A percentile compares a stretch with the other conserved stretches of the same genome.
phyloP scores from a whole-genome alignment of 2,797 vertebrate species.

The Karalla daura region DNA sequence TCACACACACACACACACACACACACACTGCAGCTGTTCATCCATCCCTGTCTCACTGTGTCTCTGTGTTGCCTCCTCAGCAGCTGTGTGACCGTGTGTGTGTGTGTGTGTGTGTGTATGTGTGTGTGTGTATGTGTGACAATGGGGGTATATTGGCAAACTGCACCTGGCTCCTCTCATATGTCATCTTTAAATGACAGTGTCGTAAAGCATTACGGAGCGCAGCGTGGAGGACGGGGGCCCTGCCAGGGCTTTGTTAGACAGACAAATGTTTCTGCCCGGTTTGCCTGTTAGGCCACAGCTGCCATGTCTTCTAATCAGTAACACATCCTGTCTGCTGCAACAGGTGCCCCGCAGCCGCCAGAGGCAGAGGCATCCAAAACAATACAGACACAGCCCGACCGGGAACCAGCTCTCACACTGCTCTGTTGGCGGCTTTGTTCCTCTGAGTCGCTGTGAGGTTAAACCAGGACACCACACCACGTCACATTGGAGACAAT shows the following conservation, averaged over 20 bases:
- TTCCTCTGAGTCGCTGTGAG: no score
- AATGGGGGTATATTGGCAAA: slow-evolving; percentile 55
- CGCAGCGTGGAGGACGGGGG: slow-evolving; percentile 56
- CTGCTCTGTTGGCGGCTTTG: no score
- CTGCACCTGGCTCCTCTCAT: slow-evolving; percentile 59
- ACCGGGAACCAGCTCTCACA: no score
- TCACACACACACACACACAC: slow-evolving; percentile 10
- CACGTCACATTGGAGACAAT: no score
- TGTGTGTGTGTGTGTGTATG: slow-evolving; percentile 39
- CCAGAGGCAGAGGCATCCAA: background rate
- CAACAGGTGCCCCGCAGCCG: slow-evolving; percentile 62
- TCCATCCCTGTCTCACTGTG: slow-evolving; percentile 48
- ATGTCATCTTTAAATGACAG: slow-evolving; percentile 84
- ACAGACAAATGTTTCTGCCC: slow-evolving; percentile 77
- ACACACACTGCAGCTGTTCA: slow-evolving; percentile 38
- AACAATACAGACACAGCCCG: background rate
- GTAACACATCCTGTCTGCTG: slow-evolving; percentile 46
- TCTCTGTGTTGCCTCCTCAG: slow-evolving; percentile 50
- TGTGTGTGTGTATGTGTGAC: slow-evolving; percentile 22
- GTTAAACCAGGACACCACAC: no score
- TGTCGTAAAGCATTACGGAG: slow-evolving; percentile 73
- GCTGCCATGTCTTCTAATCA: slow-evolving; percentile 68
- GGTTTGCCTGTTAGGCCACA: slow-evolving; percentile 66
- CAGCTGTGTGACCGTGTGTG: slow-evolving; percentile 46
- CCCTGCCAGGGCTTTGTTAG: slow-evolving; percentile 80